Conservation (phyloP, 2,888 invertebrate species). For the Rotaria magnacalcarata region DNA sequence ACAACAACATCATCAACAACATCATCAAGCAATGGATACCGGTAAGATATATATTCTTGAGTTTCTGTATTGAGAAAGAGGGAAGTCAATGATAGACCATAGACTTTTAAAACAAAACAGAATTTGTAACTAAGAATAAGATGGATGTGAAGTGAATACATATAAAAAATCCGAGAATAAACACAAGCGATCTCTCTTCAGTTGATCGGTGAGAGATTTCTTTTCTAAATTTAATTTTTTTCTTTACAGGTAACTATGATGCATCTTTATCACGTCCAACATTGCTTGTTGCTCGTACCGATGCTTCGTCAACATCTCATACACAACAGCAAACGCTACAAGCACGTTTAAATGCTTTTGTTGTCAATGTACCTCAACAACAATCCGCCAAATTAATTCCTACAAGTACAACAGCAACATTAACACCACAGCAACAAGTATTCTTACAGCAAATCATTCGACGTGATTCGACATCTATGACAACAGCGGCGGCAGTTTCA, state of each 20-base stretch:
- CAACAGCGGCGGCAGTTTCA: neutral
- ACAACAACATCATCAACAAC: slow-evolving; percentile 8
- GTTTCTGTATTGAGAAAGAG: no score
- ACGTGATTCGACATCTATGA: neutral
- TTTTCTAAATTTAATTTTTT: no score
- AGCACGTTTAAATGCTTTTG: slow-evolving; percentile 9
- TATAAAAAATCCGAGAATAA: no score
- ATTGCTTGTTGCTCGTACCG: neutral
- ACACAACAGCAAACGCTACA: neutral
- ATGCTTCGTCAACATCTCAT: neutral
- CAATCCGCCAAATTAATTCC: neutral
- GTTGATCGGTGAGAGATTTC: no score
- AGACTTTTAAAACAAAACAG: no score
- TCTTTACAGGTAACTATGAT: neutral
- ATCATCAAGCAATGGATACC: slow-evolving; percentile 14
- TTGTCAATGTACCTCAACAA: neutral
- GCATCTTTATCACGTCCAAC: neutral
- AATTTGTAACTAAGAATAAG: no score
- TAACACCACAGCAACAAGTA: slow-evolving; percentile 23
- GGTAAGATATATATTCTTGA: neutral
- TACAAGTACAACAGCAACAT: neutral
- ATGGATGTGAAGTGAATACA: no score
- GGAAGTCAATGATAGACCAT: no score
- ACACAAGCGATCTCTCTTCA: no score
- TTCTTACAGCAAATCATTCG: slow-evolving; percentile 8